Evolutionary conservation across 2,888 invertebrate genomes (phyloP).

Genomic region (Actias luna): DNA sequence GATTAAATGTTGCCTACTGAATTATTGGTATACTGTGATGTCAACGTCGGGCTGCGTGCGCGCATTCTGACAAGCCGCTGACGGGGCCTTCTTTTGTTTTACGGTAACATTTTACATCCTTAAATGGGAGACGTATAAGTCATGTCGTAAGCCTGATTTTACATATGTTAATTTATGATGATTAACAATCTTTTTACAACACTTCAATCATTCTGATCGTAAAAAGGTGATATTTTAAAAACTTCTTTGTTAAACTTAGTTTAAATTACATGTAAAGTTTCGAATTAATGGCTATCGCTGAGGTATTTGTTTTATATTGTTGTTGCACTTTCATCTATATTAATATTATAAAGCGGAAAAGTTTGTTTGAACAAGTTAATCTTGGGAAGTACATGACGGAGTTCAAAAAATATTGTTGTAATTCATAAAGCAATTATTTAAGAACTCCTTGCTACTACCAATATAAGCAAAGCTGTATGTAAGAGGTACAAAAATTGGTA

Average conservation of each 20-base stretch:
- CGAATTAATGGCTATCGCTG: too few species aligned
- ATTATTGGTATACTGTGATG: neutral
- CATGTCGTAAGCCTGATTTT: constrained; percentile 12
- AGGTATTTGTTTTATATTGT: too few species aligned
- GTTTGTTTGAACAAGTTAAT: too few species aligned
- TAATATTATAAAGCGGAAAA: too few species aligned
- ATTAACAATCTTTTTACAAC: neutral
- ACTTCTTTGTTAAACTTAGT: neutral
- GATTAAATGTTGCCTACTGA: neutral
- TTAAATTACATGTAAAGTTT: neutral
- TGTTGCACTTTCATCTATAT: too few species aligned
- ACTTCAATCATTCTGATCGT: neutral
- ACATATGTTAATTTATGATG: constrained; percentile 15
- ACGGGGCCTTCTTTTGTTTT: constrained; percentile 13
- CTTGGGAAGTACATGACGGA: too few species aligned
- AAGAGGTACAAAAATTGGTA: too few species aligned
- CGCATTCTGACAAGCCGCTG: constrained; percentile 16
- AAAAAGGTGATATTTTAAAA: neutral
- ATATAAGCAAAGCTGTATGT: too few species aligned
- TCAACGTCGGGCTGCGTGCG: neutral
- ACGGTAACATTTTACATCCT: constrained; percentile 14
- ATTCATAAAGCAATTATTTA: too few species aligned
- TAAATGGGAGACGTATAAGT: constrained; percentile 13
- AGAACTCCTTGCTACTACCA: too few species aligned
- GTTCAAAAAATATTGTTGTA: too few species aligned